These are phyloP conservation scores for Drosophila yakuba DNA, from an alignment of 1,140 invertebrate species.

Conservation along the genomic window DNA sequence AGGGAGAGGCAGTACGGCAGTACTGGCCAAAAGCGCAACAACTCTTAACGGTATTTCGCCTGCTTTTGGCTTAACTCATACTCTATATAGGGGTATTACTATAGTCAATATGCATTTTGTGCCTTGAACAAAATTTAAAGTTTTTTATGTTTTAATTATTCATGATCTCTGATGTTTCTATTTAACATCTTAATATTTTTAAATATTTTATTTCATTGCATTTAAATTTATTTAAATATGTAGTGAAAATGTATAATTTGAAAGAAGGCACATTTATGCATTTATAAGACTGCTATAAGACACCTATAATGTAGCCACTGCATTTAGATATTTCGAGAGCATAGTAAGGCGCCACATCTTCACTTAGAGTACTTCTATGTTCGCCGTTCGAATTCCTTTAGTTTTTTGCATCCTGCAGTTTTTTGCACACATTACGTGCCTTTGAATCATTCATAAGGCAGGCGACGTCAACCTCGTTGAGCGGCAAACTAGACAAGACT, in stretches of 20 bases:
- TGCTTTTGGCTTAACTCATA: slow-evolving; percentile 27
- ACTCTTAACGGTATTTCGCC: slow-evolving; percentile 74
- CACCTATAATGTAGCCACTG: too few relatives aligned
- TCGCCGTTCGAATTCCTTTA: background rate
- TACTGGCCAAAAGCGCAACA: slow-evolving; percentile 64
- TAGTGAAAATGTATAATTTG: too few relatives aligned
- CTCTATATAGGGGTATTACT: slow-evolving; percentile 2
- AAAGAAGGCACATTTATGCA: too few relatives aligned
- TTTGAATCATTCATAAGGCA: slow-evolving; percentile 83
- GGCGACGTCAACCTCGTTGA: slow-evolving; percentile 64
- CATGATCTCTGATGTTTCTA: too few relatives aligned
- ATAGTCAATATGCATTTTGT: background rate
- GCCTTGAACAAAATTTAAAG: too few relatives aligned
- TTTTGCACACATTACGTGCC: slow-evolving; percentile 76
- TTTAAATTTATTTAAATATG: too few relatives aligned
- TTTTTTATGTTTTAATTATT: too few relatives aligned
- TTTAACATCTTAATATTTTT: too few relatives aligned
- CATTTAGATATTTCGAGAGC: too few relatives aligned
- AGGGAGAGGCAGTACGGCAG: background rate
- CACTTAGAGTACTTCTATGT: slow-evolving; percentile 11
- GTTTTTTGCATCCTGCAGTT: slow-evolving; percentile 24
- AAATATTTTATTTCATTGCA: too few relatives aligned
- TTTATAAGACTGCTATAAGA: too few relatives aligned
- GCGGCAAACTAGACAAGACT: slow-evolving; percentile 66
- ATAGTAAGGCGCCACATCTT: too few relatives aligned